These are phyloP conservation scores for Aradophagus sp. DNA, from an alignment of 1,140 invertebrate species.

Conservation along the genomic window DNA sequence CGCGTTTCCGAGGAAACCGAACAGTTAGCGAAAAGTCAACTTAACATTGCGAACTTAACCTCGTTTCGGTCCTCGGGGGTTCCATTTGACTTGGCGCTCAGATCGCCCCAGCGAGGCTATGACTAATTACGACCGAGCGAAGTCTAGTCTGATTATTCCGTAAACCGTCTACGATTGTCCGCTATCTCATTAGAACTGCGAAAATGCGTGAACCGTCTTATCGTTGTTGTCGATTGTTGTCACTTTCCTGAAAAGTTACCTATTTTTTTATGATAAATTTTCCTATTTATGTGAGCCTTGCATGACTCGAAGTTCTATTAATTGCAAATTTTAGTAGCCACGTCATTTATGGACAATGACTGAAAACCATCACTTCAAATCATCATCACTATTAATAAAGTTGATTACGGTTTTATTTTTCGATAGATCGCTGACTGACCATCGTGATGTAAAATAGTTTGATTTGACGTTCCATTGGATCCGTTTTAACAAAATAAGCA, in stretches of 20 bases:
- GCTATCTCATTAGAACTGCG: slow-evolving; percentile 45
- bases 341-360: too few relatives aligned
- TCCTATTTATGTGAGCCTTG: too few relatives aligned
- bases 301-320: too few relatives aligned
- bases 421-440: too few relatives aligned
- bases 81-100: slow-evolving; percentile 18
- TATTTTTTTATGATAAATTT: too few relatives aligned
- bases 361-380: too few relatives aligned
- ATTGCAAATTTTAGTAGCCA: too few relatives aligned
- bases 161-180: slow-evolving; percentile 40
- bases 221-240: slow-evolving; percentile 30
- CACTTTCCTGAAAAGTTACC: slow-evolving; percentile 38
- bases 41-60: slow-evolving; percentile 54
- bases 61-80: slow-evolving; percentile 47
- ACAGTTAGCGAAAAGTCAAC: slow-evolving; percentile 12
- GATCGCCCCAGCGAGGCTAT: slow-evolving; percentile 7
- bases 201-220: slow-evolving; percentile 37
- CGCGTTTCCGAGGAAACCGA: slow-evolving; percentile 23
- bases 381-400: too few relatives aligned
- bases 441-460: too few relatives aligned
- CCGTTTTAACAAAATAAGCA: too few relatives aligned
- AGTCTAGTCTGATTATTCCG: slow-evolving; percentile 55
- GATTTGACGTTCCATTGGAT: too few relatives aligned
- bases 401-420: too few relatives aligned
- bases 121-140: slow-evolving; percentile 46